Percentiles rank a stretch among this genome's conserved stretches.
Conservation (phyloP, 2,888 invertebrate species). For the Stenodera caucasica region DNA sequence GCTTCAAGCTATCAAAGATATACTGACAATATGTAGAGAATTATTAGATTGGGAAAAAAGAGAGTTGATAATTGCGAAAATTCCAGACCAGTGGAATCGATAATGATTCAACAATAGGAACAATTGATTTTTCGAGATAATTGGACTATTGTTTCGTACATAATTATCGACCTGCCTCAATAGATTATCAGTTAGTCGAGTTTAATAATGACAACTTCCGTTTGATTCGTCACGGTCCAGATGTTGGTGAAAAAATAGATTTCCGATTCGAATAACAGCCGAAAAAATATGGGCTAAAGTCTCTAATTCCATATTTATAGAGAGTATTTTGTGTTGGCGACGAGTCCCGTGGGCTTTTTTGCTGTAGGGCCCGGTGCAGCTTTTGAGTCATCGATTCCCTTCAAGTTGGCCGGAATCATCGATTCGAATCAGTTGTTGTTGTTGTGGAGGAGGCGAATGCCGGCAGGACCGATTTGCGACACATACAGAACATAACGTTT, state of each 20-base stretch:
- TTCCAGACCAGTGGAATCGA: background rate
- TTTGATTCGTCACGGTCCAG: constrained; percentile 35
- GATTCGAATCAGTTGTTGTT: constrained; percentile 45
- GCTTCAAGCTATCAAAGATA: constrained; percentile 16
- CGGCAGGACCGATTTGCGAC: constrained; percentile 35
- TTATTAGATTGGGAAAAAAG: constrained; percentile 12
- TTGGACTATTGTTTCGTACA: constrained; percentile 33
- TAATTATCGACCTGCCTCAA: constrained; percentile 46
- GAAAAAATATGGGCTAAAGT: background rate
- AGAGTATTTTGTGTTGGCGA: too few species aligned
- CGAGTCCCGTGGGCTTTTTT: too few species aligned
- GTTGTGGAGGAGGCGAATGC: constrained; percentile 20
- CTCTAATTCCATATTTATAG: background rate
- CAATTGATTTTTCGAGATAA: constrained; percentile 25
- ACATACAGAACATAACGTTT: constrained; percentile 34
- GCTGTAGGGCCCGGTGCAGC: background rate
- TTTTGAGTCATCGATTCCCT: background rate
- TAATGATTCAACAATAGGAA: background rate
- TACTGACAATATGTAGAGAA: constrained; percentile 2
- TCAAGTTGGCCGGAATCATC: constrained; percentile 44
- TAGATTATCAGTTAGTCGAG: constrained; percentile 39
- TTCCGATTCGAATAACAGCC: constrained; percentile 17
- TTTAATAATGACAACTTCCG: constrained; percentile 37
- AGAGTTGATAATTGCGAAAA: constrained; percentile 19
- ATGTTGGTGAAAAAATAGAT: constrained; percentile 29